phyloP scores from a whole-genome alignment of 2,888 invertebrate genomes.

The Paralinhomoeus sp. region DNA sequence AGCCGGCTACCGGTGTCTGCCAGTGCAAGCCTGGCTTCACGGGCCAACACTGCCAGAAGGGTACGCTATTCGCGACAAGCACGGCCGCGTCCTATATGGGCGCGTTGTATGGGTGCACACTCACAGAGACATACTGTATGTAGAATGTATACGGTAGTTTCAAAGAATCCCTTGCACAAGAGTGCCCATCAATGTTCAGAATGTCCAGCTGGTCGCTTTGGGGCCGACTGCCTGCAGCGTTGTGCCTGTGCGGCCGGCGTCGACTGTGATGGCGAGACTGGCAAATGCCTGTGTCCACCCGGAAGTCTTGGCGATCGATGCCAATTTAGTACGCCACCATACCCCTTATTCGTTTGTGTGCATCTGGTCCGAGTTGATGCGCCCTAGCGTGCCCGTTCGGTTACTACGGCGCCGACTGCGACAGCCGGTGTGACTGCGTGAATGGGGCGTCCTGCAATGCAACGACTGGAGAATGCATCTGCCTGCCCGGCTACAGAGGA shows the following conservation, averaged over 20 bases:
- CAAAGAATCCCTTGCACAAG: too few relatives aligned
- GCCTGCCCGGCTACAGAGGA: slow-evolving; percentile 35
- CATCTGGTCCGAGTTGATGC: too few relatives aligned
- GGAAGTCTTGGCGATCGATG: slow-evolving; percentile 9
- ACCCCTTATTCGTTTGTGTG: background rate
- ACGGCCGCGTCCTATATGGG: too few relatives aligned
- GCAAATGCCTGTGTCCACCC: slow-evolving; percentile 15
- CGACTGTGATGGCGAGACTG: slow-evolving; percentile 22
- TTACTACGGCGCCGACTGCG: slow-evolving; percentile 29
- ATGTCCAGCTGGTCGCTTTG: slow-evolving; percentile 12
- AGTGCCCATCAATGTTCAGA: too few relatives aligned
- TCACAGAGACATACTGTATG: too few relatives aligned
- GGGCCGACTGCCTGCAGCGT: slow-evolving; percentile 12
- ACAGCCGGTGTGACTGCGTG: slow-evolving; percentile 27
- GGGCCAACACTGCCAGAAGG: slow-evolving; percentile 11
- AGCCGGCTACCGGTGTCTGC: slow-evolving; percentile 54
- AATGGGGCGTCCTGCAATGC: slow-evolving; percentile 20
- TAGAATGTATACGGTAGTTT: too few relatives aligned
- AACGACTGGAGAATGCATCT: slow-evolving; percentile 32
- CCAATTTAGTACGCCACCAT: slow-evolving; percentile 9
- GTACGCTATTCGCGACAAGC: too few relatives aligned
- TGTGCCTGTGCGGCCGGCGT: slow-evolving; percentile 8
- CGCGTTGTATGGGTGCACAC: too few relatives aligned
- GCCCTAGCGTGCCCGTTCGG: slow-evolving; percentile 25
- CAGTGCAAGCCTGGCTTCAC: slow-evolving; percentile 28